phyloP scores from a whole-genome alignment of 2,888 invertebrate species.

The Agrilus cyanescens region DNA sequence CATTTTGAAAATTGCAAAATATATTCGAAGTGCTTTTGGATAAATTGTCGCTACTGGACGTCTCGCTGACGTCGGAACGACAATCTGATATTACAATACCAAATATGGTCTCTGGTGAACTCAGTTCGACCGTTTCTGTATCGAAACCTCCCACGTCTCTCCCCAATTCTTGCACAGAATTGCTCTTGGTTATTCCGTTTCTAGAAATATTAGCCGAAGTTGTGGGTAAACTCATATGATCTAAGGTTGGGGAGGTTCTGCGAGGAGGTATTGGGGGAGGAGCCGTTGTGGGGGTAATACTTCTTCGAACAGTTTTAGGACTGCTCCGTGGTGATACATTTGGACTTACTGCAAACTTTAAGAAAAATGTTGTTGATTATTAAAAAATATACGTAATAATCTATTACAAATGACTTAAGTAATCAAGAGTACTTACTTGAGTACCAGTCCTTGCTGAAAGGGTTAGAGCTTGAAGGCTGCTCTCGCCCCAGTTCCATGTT shows the following conservation, averaged over 20 bases:
- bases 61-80: slow-evolving; percentile 33
- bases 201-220: slow-evolving; percentile 14
- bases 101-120: slow-evolving; percentile 60
- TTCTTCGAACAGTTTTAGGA: slow-evolving; percentile 36
- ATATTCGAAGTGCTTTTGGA: too few species aligned
- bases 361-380: slow-evolving; percentile 6
- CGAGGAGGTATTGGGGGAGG: slow-evolving; percentile 55
- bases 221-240: slow-evolving; percentile 23
- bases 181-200: slow-evolving; percentile 27
- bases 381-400: not conserved
- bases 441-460: slow-evolving; percentile 40
- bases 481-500: slow-evolving; percentile 40
- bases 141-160: slow-evolving; percentile 15
- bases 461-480: slow-evolving; percentile 41
- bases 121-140: slow-evolving; percentile 34
- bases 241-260: slow-evolving; percentile 41
- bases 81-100: slow-evolving; percentile 57
- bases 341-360: slow-evolving; percentile 40
- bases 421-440: slow-evolving; percentile 26
- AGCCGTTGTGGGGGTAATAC: slow-evolving; percentile 27
- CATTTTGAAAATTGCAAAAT: not conserved
- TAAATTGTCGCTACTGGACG: slow-evolving; percentile 17
- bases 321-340: slow-evolving; percentile 48
- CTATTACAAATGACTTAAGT: not conserved
- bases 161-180: slow-evolving; percentile 32